These are phyloP conservation scores for Lepus europaeus DNA, from an alignment of 2,113 vertebrate species.

Conservation along the genomic window DNA sequence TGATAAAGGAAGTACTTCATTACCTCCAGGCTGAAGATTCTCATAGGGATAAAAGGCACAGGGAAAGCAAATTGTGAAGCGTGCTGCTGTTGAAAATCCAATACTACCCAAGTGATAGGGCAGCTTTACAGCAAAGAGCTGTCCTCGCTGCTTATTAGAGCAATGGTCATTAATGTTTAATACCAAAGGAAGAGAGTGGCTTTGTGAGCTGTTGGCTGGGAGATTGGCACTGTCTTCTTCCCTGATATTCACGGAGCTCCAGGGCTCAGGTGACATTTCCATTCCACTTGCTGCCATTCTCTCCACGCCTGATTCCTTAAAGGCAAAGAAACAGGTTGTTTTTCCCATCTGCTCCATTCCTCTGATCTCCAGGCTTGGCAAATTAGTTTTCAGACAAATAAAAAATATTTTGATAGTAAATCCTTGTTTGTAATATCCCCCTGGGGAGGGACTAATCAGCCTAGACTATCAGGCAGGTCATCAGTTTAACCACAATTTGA, in stretches of 20 bases:
- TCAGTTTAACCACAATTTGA: constrained; percentile 66
- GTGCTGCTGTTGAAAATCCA: constrained; percentile 31
- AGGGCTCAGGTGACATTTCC: constrained; percentile 79
- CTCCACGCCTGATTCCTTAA: constrained; percentile 73
- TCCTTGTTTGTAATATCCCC: constrained; percentile 80
- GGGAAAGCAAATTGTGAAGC: neutral
- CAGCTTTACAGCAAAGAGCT: neutral
- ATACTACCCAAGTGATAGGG: constrained; percentile 32
- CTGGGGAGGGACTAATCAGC: constrained; percentile 66
- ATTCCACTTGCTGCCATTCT: constrained; percentile 53
- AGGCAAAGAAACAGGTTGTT: constrained; percentile 71
- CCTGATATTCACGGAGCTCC: constrained; percentile 72
- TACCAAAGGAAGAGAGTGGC: constrained; percentile 54
- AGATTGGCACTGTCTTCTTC: constrained; percentile 68
- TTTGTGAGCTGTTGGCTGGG: constrained; percentile 49
- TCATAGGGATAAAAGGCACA: constrained; percentile 68
- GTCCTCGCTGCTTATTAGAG: constrained; percentile 46
- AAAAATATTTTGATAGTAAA: constrained; percentile 84
- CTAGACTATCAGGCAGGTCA: constrained; percentile 63
- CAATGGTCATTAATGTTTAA: constrained; percentile 80
- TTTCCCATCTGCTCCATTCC: constrained; percentile 76
- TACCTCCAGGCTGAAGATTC: constrained; percentile 72
- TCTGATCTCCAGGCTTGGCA: constrained; percentile 77
- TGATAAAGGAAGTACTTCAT: constrained; percentile 74
- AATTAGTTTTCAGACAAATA: constrained; percentile 84